Conservation (phyloP, 2,113 vertebrate species). For the Eleginops maclovinus region DNA sequence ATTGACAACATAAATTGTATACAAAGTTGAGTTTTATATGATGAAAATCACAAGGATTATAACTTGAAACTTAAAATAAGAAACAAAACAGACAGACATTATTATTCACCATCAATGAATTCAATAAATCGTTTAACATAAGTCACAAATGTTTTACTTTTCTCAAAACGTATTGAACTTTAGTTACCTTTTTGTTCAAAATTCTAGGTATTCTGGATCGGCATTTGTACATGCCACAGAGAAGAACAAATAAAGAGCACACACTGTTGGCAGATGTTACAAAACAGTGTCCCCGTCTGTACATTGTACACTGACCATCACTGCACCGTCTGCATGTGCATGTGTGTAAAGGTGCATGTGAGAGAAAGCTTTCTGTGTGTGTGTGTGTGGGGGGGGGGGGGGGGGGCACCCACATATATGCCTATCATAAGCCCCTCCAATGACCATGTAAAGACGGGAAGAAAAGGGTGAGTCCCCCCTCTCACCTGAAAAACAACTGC, state of each 20-base stretch:
- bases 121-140: background rate
- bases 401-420: background rate
- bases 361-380: background rate
- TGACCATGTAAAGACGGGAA: constrained; percentile 5
- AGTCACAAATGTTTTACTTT: background rate
- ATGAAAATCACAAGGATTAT: background rate
- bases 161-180: constrained; percentile 40
- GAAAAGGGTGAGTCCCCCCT: constrained; percentile 19
- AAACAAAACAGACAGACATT: background rate
- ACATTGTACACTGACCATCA: constrained; percentile 26
- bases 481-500: constrained; percentile 16
- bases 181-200: constrained; percentile 47
- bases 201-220: constrained; percentile 10
- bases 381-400: background rate
- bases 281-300: constrained; percentile 47
- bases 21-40: background rate
- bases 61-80: background rate
- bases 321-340: background rate
- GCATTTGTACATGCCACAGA: constrained; percentile 16
- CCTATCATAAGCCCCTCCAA: constrained; percentile 1
- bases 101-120: background rate
- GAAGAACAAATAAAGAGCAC: constrained; percentile 38
- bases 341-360: constrained; percentile 4
- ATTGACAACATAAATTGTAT: background rate
- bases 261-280: constrained; percentile 33